These are phyloP conservation scores for Trichonephila clavata DNA, from an alignment of 1,140 invertebrate genomes.

Conservation along the genomic window DNA sequence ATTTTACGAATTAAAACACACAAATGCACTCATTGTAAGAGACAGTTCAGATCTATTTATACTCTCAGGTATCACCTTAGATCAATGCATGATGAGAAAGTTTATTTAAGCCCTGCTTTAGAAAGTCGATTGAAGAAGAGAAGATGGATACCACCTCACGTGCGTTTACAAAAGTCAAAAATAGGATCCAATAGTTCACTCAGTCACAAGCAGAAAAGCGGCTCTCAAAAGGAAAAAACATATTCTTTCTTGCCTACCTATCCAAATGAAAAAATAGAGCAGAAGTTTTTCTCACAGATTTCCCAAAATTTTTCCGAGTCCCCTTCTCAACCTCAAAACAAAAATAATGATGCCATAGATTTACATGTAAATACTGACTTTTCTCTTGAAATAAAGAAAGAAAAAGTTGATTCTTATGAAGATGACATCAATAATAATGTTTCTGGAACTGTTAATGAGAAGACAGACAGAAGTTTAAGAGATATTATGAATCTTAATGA, in stretches of 20 bases:
- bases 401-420: constrained; percentile 65
- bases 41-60: constrained; percentile 70
- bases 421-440: constrained; percentile 75
- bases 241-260: constrained; percentile 22
- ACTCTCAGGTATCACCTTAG: constrained; percentile 75
- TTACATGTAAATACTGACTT: constrained; percentile 59
- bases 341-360: constrained; percentile 47
- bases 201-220: background rate
- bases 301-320: constrained; percentile 23
- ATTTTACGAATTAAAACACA: constrained; percentile 74
- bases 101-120: constrained; percentile 70
- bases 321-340: background rate
- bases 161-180: constrained; percentile 70
- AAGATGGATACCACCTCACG: constrained; percentile 71
- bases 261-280: constrained; percentile 58
- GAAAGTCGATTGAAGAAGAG: constrained; percentile 69
- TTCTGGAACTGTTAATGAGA: constrained; percentile 11
- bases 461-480: constrained; percentile 33
- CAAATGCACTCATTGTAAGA: constrained; percentile 69
- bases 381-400: constrained; percentile 63
- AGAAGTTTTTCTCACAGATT: constrained; percentile 58
- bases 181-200: constrained; percentile 7
- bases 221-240: constrained; percentile 16
- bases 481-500: constrained; percentile 43
- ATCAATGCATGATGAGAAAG: constrained; percentile 72